Percentiles rank a stretch among this genome's conserved stretches.
Evolutionary conservation across 1,140 invertebrate species (phyloP).

Genomic region (Lycorma delicatula): DNA sequence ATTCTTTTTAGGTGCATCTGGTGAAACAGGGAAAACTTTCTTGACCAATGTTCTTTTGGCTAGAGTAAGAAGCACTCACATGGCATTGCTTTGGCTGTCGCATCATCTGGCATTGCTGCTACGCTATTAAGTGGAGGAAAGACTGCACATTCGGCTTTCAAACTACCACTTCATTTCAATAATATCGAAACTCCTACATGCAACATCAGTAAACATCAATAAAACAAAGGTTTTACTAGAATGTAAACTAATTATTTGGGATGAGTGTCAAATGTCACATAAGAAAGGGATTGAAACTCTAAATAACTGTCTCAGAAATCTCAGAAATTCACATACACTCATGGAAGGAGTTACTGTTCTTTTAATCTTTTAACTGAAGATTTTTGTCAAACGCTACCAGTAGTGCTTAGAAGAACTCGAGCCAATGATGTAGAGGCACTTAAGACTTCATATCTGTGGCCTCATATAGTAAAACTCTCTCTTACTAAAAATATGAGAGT

Average conservation of each 20-base stretch:
- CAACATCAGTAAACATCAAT: constrained; percentile 32
- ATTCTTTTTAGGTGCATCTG: constrained; percentile 29
- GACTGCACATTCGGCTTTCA: constrained; percentile 44
- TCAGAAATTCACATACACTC: constrained; percentile 25
- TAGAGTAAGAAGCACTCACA: constrained; percentile 31
- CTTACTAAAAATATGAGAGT: too few relatives aligned
- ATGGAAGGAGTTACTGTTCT: constrained; percentile 32
- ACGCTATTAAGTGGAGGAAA: constrained; percentile 38
- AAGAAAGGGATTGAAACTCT: constrained; percentile 30
- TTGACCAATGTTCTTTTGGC: constrained; percentile 37
- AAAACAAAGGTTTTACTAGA: constrained; percentile 21
- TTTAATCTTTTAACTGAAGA: constrained; percentile 29
- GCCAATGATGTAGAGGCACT: too few relatives aligned
- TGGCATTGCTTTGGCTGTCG: constrained; percentile 36
- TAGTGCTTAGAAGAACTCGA: constrained; percentile 34
- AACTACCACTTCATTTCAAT: too few relatives aligned
- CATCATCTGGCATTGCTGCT: constrained; percentile 40
- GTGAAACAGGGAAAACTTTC: constrained; percentile 31
- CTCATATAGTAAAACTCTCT: too few relatives aligned
- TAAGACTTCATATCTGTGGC: too few relatives aligned
- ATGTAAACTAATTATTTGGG: constrained; percentile 35
- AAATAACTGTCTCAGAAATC: constrained; percentile 31
- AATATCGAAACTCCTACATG: constrained; percentile 29
- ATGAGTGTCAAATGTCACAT: constrained; percentile 37
- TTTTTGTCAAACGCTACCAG: constrained; percentile 32